A percentile compares a stretch with the other conserved stretches of the same genome.
phyloP scores from a whole-genome alignment of 2,888 invertebrate genomes.

The Dicranocentrus wangi region DNA sequence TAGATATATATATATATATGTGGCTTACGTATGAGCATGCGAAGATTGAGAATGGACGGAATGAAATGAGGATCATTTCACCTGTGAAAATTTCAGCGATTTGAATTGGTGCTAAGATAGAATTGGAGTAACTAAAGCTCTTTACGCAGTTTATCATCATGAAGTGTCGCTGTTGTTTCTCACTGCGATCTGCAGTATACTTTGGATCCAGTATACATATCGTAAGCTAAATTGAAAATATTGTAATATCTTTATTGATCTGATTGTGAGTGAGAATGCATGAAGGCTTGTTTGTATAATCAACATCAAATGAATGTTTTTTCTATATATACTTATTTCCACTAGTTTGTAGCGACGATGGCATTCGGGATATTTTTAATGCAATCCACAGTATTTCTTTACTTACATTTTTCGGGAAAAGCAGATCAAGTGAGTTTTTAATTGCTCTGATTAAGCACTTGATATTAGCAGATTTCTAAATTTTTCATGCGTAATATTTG shows the following conservation, averaged over 20 bases:
- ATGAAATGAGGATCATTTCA: background rate
- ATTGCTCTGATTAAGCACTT: too few species aligned
- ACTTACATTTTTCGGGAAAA: conserved; percentile 49
- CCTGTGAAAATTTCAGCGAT: background rate
- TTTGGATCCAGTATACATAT: conserved; percentile 54
- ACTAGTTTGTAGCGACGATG: conserved; percentile 54
- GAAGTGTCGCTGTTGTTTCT: conserved; percentile 55
- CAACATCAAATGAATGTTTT: too few species aligned
- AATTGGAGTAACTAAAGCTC: too few species aligned
- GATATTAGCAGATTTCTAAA: too few species aligned
- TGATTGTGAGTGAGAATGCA: background rate
- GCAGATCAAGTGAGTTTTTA: conserved; percentile 33
- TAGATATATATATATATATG: too few species aligned
- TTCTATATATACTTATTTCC: background rate
- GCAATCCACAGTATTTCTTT: conserved; percentile 47
- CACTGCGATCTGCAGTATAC: conserved; percentile 49
- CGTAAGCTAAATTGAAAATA: conserved; percentile 31
- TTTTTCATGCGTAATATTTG: too few species aligned
- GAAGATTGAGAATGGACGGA: too few species aligned
- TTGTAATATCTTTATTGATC: too few species aligned
- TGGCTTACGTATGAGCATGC: too few species aligned
- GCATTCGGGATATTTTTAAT: conserved; percentile 54
- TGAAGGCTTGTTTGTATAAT: too few species aligned
- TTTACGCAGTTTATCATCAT: conserved; percentile 7
- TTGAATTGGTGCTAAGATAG: too few species aligned